Base-by-base conservation (phyloP, 2,113 vertebrate genomes). In the Pagrus major region DNA sequence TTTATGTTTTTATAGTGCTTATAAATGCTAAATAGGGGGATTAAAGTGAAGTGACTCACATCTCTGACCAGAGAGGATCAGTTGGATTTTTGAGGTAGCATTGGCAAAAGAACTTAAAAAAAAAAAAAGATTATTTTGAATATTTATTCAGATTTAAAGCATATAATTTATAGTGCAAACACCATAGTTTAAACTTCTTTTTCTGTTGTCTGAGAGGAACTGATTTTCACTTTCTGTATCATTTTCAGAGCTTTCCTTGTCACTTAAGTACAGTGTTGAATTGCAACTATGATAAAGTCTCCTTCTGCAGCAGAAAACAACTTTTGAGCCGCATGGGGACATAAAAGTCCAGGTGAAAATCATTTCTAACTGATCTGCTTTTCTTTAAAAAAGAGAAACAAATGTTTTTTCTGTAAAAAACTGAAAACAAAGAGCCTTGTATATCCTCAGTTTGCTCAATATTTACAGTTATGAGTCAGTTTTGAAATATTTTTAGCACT, bases 391-490 rank as follows among this genome's bases (percentile, higher is more conserved):
- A n/a, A n/a, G n/a, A n/a, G n/a, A n/a, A n/a, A n/a, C n/a, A n/a
- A n/a, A n/a, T n/a, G n/a, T n/a, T n/a, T n/a, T n/a, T n/a, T n/a
- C n/a, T n/a, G n/a, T n/a, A 15, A 14, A 46, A 58, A n/a, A n/a
- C 4, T 51, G 33, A 29, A 71, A 76, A 66, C 65, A 63, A 16
- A 12, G 16, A 65, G 33, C 2, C 51, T n/a, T 27, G 37, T 31
- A 5, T n/a, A 49, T 33, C 18, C 41, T 46, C 25, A 1, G 37
- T 16, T 71, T 33, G 61, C 69, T 61, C 15, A 46, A 39, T 74
- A 83, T 87, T 77, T 83, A 58, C 67, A 74, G 52, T 20, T 66
- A 12, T 8, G 68, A 78, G 68, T 80, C 55, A 47, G 61, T 72
- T 61, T 44, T 11, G 55, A 65, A 70, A 31, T 25, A 69, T 76